phyloP scores from a whole-genome alignment of 2,113 vertebrate genomes.

The Alexandromys fortis region DNA sequence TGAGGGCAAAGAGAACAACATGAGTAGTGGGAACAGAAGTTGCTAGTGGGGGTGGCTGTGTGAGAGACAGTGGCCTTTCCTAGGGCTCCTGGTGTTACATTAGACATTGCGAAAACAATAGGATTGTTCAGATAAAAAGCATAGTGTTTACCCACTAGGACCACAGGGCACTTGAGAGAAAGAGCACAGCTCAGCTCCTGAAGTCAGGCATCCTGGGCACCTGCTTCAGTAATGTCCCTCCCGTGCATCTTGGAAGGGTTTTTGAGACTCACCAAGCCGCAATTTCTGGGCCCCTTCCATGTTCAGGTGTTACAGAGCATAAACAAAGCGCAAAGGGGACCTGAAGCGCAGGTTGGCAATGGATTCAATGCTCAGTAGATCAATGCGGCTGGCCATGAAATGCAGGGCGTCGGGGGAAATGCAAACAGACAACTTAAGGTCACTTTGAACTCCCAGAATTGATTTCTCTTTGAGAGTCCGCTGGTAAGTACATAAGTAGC shows the following conservation, averaged over 20 bases:
- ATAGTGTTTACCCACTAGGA: neutral
- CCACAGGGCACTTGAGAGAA: neutral
- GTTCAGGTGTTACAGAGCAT: too few species aligned
- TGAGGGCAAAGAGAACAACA: neutral
- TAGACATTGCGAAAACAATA: rapidly evolving
- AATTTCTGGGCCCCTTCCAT: neutral
- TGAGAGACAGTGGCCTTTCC: neutral
- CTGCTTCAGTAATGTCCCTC: neutral
- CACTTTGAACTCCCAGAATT: neutral
- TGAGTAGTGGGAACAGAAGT: neutral
- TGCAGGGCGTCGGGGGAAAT: neutral
- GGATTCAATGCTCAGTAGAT: neutral
- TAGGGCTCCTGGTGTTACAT: neutral
- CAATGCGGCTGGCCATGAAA: neutral
- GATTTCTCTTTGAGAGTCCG: neutral
- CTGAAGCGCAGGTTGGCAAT: neutral
- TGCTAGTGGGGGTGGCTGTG: neutral
- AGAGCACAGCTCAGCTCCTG: rapidly evolving
- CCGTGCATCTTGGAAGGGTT: neutral
- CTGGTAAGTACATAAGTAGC: neutral
- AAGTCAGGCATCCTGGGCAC: rapidly evolving
- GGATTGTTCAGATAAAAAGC: neutral
- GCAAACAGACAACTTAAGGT: neutral
- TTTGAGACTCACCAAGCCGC: neutral
- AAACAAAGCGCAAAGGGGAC: neutral